These are phyloP conservation scores for Papilio xuthus DNA, from an alignment of 1,140 invertebrate genomes.

Conservation along the genomic window DNA sequence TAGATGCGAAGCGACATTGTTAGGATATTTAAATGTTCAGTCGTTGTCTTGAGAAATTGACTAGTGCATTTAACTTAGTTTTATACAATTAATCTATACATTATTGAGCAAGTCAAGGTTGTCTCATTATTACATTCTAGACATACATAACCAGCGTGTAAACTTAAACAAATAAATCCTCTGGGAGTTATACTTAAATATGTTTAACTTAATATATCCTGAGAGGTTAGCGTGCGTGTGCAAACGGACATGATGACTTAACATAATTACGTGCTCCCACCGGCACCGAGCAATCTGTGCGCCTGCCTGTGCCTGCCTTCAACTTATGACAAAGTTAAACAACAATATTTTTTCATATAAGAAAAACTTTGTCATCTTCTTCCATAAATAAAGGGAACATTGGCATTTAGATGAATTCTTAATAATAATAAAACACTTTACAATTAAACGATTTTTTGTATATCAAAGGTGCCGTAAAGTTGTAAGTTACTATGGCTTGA, in stretches of 20 bases:
- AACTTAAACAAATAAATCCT: background rate
- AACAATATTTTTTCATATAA: background rate
- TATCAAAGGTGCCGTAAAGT: background rate
- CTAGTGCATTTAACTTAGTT: too few relatives aligned
- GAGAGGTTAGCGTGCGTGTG: background rate
- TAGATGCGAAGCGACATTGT: too few relatives aligned
- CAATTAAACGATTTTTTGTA: background rate
- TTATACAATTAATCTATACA: too few relatives aligned
- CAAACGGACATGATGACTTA: slow-evolving; percentile 1
- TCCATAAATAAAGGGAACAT: background rate
- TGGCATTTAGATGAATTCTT: background rate
- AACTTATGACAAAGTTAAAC: slow-evolving; percentile 1
- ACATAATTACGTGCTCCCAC: background rate
- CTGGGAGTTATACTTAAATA: background rate
- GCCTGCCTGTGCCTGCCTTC: background rate
- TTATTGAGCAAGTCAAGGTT: too few relatives aligned
- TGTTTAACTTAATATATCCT: slow-evolving; percentile 4
- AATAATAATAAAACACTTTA: background rate
- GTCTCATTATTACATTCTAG: too few relatives aligned
- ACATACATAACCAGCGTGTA: background rate
- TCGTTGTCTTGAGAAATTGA: too few relatives aligned
- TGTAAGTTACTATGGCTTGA: background rate
- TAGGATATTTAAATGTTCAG: too few relatives aligned
- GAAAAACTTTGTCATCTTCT: background rate
- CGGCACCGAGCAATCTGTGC: slow-evolving; percentile 5